A percentile compares a stretch with the other conserved stretches of the same genome.
Conservation (phyloP, 2,113 vertebrate genomes). For the Cololabis saira region DNA sequence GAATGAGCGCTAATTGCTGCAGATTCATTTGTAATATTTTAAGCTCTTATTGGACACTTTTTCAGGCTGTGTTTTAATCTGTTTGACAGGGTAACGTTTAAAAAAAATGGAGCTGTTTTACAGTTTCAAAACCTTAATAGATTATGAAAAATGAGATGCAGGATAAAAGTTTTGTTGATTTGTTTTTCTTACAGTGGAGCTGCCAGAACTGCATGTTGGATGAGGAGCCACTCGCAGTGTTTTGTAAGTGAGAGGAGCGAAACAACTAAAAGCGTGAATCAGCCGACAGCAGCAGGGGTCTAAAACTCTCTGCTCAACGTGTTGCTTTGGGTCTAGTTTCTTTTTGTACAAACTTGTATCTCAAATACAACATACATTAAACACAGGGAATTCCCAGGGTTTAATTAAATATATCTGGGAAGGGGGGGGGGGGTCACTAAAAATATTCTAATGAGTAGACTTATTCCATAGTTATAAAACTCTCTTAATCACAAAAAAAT, state of each 20-base stretch:
- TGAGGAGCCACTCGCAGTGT: not conserved
- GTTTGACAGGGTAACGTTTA: slow-evolving; percentile 28
- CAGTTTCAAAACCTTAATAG: slow-evolving; percentile 31
- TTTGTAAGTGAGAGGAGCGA: not conserved
- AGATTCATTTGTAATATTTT: slow-evolving; percentile 51
- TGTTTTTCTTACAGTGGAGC: no score
- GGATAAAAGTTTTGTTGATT: not conserved
- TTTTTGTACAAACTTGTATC: no score
- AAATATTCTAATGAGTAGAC: no score
- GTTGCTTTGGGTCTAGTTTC: not conserved
- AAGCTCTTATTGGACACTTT: slow-evolving; percentile 40
- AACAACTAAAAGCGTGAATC: slow-evolving; percentile 5
- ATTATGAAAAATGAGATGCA: slow-evolving; percentile 20
- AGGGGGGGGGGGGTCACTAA: no score
- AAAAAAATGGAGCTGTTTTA: slow-evolving; percentile 39
- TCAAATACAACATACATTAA: no score
- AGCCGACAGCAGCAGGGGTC: slow-evolving; percentile 10
- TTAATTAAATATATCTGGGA: no score
- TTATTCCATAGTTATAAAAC: no score
- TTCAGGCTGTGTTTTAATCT: slow-evolving; percentile 38
- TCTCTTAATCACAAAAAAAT: no score
- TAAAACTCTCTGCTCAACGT: not conserved
- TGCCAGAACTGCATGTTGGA: slow-evolving; percentile 18
- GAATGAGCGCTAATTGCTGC: slow-evolving; percentile 55
- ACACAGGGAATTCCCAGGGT: no score